Base-by-base conservation (phyloP, 2,113 vertebrate genomes). In the Xiphorhynchus elegans region DNA sequence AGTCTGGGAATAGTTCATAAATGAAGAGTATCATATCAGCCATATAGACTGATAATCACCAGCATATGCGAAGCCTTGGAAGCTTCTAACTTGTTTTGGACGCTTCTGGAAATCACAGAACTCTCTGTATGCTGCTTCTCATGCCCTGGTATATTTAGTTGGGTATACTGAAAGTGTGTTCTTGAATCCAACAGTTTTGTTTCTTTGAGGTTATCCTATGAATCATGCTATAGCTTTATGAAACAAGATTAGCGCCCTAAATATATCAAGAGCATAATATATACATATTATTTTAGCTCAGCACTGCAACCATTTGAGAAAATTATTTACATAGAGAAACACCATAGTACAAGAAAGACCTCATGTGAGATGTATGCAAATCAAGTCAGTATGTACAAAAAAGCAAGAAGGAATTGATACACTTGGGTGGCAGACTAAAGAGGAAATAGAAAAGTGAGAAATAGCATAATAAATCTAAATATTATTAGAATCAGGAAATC, bases 231-330 rank as follows among this genome's bases (percentile, higher is more conserved):
- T 3, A 50, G 63, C 55, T 93, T 60, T 39, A 66, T 64, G 84
- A 89, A 94, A 81, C 24, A 83, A 64, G 73, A 93, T 88, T 92
- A 87, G n/a, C 85, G 37, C 53, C 62, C 60, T 97, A 90, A 95
- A 94, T 90, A 92, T 80, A 96, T 81, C 92, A 90, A 56, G 59
- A 89, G 26, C 64, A 59, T 59, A 91, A 89, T 81, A 67, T 81
- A 84, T 72, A 17, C 47, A 62, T 89, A 80, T 93, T 87, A 93
- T 87, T 88, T 90, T 94, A 82, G 26, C 63, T 96, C 73, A 77
- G 53, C 17, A 40, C 63, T 81, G 91, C 79, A 92, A 49, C 63
- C 19, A 47, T 91, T 92, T 91, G 83, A 93, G 90, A 92, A 64
- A 87, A 80, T 78, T 95, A 92, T 95, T 96, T 94, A 74, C 47